Conservation (phyloP, 2,113 vertebrate genomes). For the Eleginops maclovinus region DNA sequence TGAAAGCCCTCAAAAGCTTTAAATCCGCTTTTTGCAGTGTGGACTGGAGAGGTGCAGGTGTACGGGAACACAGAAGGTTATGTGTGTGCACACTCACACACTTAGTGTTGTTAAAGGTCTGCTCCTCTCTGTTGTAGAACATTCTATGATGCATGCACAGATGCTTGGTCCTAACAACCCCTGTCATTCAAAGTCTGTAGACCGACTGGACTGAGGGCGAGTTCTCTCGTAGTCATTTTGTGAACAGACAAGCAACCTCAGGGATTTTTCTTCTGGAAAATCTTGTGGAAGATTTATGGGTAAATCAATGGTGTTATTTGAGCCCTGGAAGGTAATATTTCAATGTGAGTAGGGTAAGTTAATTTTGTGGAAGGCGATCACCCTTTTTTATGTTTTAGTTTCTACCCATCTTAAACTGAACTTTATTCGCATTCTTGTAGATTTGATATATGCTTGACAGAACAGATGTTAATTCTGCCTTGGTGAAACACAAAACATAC, state of each 20-base stretch:
- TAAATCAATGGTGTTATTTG: neutral
- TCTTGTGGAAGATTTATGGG: neutral
- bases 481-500: neutral
- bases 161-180: constrained; percentile 18
- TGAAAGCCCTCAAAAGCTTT: constrained; percentile 50
- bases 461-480: neutral
- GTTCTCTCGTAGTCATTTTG: constrained; percentile 30
- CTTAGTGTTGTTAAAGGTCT: constrained; percentile 23
- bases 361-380: no score
- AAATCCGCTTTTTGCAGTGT: constrained; percentile 47
- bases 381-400: neutral
- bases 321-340: constrained; percentile 2
- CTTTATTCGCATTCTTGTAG: neutral
- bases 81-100: constrained; percentile 35
- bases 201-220: constrained; percentile 20
- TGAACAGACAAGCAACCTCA: constrained; percentile 7
- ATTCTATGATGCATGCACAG: constrained; percentile 23
- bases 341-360: no score
- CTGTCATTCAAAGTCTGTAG: constrained; percentile 40
- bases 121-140: constrained; percentile 28
- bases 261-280: constrained; percentile 13
- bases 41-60: constrained; percentile 28
- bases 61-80: constrained; percentile 5
- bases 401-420: neutral
- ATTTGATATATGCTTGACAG: neutral